phyloP scores from a whole-genome alignment of 1,140 invertebrate species.

The Mactra quadrangularis region DNA sequence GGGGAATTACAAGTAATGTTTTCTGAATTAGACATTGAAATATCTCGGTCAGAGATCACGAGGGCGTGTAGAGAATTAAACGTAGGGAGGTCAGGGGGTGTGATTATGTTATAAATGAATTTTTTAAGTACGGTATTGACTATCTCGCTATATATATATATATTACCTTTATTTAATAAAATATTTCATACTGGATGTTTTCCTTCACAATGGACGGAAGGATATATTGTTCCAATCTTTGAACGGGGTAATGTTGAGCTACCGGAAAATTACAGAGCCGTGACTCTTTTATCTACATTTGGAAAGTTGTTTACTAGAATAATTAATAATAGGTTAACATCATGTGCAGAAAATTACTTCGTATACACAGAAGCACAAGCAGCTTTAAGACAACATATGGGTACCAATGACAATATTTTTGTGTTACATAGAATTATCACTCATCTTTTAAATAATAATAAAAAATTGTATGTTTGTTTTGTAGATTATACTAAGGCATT shows the following conservation, averaged over 20 bases:
- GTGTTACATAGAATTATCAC: not conserved
- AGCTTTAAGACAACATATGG: not conserved
- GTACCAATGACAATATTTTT: not conserved
- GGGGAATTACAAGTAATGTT: constrained; percentile 44
- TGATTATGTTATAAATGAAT: constrained; percentile 10
- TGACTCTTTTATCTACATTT: constrained; percentile 19
- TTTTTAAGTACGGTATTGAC: constrained; percentile 18
- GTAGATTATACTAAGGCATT: constrained; percentile 10
- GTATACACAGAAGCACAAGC: constrained; percentile 3
- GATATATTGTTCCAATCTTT: constrained; percentile 32
- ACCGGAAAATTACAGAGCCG: constrained; percentile 21
- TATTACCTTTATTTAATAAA: constrained; percentile 29
- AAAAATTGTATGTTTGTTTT: not conserved
- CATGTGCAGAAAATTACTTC: not conserved
- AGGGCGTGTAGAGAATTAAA: constrained; percentile 10
- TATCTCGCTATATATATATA: not conserved
- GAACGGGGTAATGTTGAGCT: constrained; percentile 4
- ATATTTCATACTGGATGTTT: constrained; percentile 23
- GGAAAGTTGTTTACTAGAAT: not conserved
- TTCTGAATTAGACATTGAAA: constrained; percentile 1
- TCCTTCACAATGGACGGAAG: not conserved
- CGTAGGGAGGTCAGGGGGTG: not conserved
- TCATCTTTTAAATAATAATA: not conserved
- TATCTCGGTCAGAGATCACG: not conserved
- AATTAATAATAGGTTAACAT: not conserved